A percentile compares a stretch with the other conserved stretches of the same genome.
phyloP scores from a whole-genome alignment of 2,113 vertebrate species.

The Paradoxurus hermaphroditus region DNA sequence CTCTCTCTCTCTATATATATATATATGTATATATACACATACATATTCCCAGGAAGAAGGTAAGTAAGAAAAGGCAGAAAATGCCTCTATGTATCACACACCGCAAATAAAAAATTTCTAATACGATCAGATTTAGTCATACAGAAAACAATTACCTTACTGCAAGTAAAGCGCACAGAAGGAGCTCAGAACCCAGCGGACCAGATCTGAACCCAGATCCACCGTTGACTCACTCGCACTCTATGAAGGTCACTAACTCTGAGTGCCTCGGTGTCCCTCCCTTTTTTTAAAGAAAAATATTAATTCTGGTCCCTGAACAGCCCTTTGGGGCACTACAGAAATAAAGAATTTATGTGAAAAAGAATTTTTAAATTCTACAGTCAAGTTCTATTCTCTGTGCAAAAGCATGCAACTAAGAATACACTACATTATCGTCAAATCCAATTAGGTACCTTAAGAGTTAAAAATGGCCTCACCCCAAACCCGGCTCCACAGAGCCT shows the following conservation, averaged over 20 bases:
- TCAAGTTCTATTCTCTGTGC: neutral
- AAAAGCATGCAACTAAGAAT: neutral
- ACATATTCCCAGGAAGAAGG: neutral
- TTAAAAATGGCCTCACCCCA: neutral
- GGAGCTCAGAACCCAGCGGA: neutral
- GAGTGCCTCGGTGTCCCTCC: neutral
- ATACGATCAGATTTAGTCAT: neutral
- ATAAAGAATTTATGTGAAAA: neutral
- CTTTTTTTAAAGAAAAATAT: neutral
- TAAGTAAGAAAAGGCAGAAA: neutral
- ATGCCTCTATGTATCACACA: neutral
- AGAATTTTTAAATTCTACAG: neutral
- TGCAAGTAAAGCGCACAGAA: neutral
- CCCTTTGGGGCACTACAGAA: neutral
- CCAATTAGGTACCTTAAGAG: neutral
- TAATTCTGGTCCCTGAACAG: neutral
- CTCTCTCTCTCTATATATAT: too few relatives aligned
- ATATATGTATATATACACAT: neutral
- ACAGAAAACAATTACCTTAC: neutral
- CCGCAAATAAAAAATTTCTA: neutral
- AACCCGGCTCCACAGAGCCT: neutral
- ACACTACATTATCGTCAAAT: neutral
- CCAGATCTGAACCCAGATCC: neutral
- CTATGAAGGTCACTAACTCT: neutral
- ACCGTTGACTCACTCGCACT: neutral